phyloP scores from a whole-genome alignment of 64 coral and sea anemone genomes.

The Exaiptasia diaphana region DNA sequence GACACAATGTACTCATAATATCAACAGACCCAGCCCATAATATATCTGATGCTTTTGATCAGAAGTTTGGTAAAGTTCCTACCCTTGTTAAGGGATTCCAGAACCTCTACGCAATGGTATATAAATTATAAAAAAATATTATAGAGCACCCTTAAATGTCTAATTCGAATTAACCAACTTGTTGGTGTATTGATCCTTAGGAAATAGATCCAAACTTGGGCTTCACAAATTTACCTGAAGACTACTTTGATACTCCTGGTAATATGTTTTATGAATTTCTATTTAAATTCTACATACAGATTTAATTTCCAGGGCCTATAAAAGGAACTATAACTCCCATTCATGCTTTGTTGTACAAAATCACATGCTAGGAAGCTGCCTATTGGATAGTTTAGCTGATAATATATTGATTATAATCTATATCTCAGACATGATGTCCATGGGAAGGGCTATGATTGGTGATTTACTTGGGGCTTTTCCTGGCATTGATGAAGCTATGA shows the following conservation, averaged over 20 bases:
- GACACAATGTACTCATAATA: constrained; percentile 87
- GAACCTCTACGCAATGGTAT: constrained; percentile 93
- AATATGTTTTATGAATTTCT: too few species aligned
- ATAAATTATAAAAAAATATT: neutral
- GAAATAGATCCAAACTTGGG: constrained; percentile 98
- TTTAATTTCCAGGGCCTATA: too few species aligned
- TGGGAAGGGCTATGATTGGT: constrained; percentile 75
- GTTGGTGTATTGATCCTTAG: constrained; percentile 5
- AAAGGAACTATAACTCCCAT: neutral
- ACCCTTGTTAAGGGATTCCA: constrained; percentile 63
- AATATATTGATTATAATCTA: too few species aligned
- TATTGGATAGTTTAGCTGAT: too few species aligned
- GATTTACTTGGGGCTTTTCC: constrained; percentile 96
- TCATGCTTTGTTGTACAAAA: neutral
- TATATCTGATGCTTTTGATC: constrained; percentile 98
- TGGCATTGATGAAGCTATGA: constrained; percentile 99
- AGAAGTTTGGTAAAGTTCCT: constrained; percentile 97
- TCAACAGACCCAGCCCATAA: constrained; percentile 98
- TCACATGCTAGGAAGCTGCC: too few species aligned
- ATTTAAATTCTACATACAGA: too few species aligned
- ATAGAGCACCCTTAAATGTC: neutral
- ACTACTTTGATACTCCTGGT: constrained; percentile 89
- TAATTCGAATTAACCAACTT: neutral
- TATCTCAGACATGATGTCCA: constrained; percentile 76
- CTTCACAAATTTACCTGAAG: constrained; percentile 90